Evolutionary conservation across 2,888 invertebrate species (phyloP).

Genomic region (Hirtodrosophila trivittata): DNA sequence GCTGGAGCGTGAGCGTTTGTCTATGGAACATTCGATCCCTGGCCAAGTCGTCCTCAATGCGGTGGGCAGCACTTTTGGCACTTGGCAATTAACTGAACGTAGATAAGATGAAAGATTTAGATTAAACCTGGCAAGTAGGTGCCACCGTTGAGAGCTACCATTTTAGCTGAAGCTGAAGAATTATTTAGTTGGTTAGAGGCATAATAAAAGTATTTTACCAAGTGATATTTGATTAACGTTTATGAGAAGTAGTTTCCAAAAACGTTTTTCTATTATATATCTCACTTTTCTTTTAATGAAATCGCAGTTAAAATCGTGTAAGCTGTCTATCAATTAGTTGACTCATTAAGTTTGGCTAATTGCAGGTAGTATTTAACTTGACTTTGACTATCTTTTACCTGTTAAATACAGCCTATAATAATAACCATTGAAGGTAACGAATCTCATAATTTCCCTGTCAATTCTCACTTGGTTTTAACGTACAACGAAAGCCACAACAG

Average conservation of each 20-base stretch:
- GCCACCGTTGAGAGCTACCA: conserved; percentile 53
- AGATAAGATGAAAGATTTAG: conserved; percentile 45
- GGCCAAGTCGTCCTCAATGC: conserved; percentile 11
- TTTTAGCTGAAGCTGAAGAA: conserved; percentile 14
- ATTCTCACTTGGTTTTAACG: conserved; percentile 42
- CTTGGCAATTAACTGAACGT: conserved; percentile 50
- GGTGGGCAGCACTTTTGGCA: conserved; percentile 64
- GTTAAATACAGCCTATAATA: conserved; percentile 26
- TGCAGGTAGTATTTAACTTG: background rate
- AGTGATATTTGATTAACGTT: no score
- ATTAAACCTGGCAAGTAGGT: conserved; percentile 50
- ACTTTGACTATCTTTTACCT: conserved; percentile 10
- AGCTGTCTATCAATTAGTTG: background rate
- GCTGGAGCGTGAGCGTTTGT: conserved; percentile 23
- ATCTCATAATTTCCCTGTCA: conserved; percentile 61
- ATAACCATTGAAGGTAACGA: conserved; percentile 27
- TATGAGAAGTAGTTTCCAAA: no score
- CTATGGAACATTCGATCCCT: background rate
- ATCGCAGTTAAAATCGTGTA: background rate
- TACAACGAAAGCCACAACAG: background rate
- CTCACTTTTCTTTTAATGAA: no score
- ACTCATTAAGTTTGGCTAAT: no score
- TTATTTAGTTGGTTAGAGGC: background rate
- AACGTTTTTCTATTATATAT: no score
- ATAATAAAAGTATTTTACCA: no score